A percentile compares a stretch with the other conserved stretches of the same genome.
phyloP scores from a whole-genome alignment of 2,797 vertebrate species.

The Sebastes cheni region DNA sequence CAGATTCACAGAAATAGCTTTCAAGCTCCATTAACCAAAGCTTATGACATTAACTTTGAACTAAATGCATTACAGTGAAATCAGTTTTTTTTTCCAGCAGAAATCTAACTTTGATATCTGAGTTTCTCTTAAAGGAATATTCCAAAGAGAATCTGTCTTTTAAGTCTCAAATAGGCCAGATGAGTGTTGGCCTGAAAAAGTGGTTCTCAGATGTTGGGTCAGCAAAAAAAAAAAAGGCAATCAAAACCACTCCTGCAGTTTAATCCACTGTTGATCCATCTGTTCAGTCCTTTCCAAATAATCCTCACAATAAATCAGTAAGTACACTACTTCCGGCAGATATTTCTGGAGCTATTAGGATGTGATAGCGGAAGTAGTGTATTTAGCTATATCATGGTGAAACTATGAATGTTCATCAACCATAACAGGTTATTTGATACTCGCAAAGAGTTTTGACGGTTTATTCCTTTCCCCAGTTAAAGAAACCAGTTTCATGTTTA shows the following conservation, averaged over 20 bases:
- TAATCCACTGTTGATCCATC: constrained; percentile 34
- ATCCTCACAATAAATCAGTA: constrained; percentile 12
- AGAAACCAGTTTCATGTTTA: not conserved
- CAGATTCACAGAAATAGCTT: not conserved
- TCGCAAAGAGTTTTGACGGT: too few relatives aligned
- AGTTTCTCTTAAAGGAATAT: not conserved
- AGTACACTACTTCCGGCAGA: not conserved
- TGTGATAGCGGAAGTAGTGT: not conserved
- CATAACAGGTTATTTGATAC: too few relatives aligned
- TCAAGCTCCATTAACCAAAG: not conserved
- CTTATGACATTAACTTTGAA: not conserved
- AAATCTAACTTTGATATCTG: not conserved
- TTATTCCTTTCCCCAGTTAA: too few relatives aligned
- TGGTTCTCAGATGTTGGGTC: not conserved
- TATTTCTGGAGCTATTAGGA: constrained; percentile 4
- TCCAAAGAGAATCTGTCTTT: not conserved
- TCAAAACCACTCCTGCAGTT: not conserved
- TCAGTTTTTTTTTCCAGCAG: not conserved
- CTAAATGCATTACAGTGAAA: not conserved
- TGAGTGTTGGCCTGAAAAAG: not conserved
- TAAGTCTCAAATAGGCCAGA: not conserved
- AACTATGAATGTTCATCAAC: too few relatives aligned
- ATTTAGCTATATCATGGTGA: not conserved
- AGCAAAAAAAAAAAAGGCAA: not conserved
- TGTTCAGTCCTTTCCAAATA: constrained; percentile 21